Percentiles rank a stretch among this genome's conserved stretches.
Evolutionary conservation across 2,797 vertebrate species (phyloP).

Genomic region (Pseudopleuronectes americanus): DNA sequence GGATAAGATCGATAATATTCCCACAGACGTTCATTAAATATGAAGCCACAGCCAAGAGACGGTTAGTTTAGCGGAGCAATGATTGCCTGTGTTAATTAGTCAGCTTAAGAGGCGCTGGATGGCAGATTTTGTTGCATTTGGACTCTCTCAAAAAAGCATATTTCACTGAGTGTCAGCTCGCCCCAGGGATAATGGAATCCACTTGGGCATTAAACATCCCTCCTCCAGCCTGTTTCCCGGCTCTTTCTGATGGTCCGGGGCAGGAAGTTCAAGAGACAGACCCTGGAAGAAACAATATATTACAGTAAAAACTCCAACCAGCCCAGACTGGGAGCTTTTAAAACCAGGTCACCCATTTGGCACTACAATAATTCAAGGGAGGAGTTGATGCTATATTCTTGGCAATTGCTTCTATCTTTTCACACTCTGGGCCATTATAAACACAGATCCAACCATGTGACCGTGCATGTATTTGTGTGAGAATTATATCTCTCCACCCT

Average conservation of each 20-base stretch:
- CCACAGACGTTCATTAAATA: conserved; percentile 5
- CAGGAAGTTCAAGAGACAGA: not conserved
- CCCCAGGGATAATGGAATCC: conserved; percentile 1
- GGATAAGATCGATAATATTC: not conserved
- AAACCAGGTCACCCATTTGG: conserved; percentile 2
- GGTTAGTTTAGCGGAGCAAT: not conserved
- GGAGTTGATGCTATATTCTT: not conserved
- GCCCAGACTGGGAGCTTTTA: not conserved
- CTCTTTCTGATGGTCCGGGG: not conserved
- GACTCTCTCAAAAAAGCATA: not conserved
- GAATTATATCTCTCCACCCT: conserved; percentile 86
- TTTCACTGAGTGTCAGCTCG: conserved; percentile 9
- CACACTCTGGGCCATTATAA: conserved; percentile 71
- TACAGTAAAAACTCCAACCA: not conserved
- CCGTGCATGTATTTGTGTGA: conserved; percentile 79
- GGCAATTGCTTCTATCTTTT: not conserved
- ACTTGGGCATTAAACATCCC: not conserved
- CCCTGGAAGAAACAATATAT: not conserved
- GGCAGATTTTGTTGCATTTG: not conserved
- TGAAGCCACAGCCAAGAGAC: not conserved
- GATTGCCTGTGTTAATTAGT: conserved; percentile 10
- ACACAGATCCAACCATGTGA: conserved; percentile 84
- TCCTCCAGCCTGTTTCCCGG: conserved; percentile 1
- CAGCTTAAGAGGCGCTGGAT: not conserved
- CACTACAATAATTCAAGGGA: not conserved